These are phyloP conservation scores for Pissodes strobi DNA, from an alignment of 1,140 invertebrate genomes.

Conservation along the genomic window DNA sequence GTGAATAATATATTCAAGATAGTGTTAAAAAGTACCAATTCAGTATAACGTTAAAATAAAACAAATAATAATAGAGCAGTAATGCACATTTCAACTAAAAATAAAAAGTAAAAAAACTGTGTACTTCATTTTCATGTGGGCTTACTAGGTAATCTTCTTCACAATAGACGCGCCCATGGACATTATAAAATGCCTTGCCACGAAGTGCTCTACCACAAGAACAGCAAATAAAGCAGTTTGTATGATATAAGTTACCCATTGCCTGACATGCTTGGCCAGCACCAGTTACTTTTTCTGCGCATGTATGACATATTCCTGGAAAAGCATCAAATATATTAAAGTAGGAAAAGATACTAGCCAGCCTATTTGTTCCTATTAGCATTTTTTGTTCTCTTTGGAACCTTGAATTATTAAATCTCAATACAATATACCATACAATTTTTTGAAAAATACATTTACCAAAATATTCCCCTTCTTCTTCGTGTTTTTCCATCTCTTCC, in stretches of 20 bases:
- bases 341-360: no score
- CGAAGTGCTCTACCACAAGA: constrained; percentile 92
- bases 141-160: constrained; percentile 96
- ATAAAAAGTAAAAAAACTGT: constrained; percentile 32
- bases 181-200: constrained; percentile 98
- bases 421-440: neutral
- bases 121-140: constrained; percentile 38
- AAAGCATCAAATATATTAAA: no score
- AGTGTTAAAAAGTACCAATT: no score
- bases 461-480: constrained; percentile 94
- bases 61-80: no score
- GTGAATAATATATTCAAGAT: no score
- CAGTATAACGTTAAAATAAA: no score
- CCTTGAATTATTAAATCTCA: no score
- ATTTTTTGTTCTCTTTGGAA: no score
- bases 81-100: constrained; percentile 23
- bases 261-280: constrained; percentile 96
- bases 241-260: constrained; percentile 98
- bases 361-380: no score
- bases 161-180: constrained; percentile 95
- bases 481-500: constrained; percentile 92
- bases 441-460: constrained; percentile 75
- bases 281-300: constrained; percentile 92
- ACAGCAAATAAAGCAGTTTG: constrained; percentile 97
- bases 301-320: constrained; percentile 89